A percentile compares a stretch with the other conserved stretches of the same genome.
phyloP scores from a whole-genome alignment of 1,140 invertebrate species.

The Stenopsyche tienmushanensis region DNA sequence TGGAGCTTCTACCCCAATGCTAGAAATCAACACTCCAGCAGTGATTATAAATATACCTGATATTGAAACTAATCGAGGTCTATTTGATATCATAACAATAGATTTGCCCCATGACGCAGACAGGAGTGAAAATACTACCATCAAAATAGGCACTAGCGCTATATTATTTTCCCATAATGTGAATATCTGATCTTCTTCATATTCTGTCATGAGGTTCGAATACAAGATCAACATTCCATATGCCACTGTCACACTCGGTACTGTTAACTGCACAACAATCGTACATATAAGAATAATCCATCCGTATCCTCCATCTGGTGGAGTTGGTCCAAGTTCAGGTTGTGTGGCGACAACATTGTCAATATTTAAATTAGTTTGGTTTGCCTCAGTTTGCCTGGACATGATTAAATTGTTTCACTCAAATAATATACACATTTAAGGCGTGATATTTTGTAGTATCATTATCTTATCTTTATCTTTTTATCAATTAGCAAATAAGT shows the following conservation, averaged over 20 bases:
- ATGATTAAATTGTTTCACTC: not conserved
- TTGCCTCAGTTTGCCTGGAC: not conserved
- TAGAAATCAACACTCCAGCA: constrained; percentile 52
- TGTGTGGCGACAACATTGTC: constrained; percentile 61
- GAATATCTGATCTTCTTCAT: constrained; percentile 48
- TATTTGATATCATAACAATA: constrained; percentile 56
- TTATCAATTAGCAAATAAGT: too few relatives aligned
- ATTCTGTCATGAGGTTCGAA: constrained; percentile 47
- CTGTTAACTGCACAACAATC: constrained; percentile 60
- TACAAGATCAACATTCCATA: constrained; percentile 58
- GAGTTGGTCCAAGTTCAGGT: constrained; percentile 63
- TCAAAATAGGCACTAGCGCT: constrained; percentile 57
- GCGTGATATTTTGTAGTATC: too few relatives aligned
- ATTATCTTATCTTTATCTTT: too few relatives aligned
- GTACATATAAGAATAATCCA: constrained; percentile 63
- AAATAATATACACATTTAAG: too few relatives aligned
- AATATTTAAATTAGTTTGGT: constrained; percentile 41
- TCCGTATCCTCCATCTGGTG: constrained; percentile 64
- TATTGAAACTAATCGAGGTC: constrained; percentile 55
- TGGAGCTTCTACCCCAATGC: constrained; percentile 48
- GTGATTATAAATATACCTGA: constrained; percentile 53
- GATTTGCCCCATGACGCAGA: constrained; percentile 59
- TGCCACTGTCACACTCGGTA: constrained; percentile 56
- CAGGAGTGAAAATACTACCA: constrained; percentile 54
- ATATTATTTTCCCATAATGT: constrained; percentile 56